Percentiles rank a stretch among this genome's conserved stretches.
phyloP scores from a whole-genome alignment of 1,140 invertebrate genomes.

The Cyclargus thomasi region DNA sequence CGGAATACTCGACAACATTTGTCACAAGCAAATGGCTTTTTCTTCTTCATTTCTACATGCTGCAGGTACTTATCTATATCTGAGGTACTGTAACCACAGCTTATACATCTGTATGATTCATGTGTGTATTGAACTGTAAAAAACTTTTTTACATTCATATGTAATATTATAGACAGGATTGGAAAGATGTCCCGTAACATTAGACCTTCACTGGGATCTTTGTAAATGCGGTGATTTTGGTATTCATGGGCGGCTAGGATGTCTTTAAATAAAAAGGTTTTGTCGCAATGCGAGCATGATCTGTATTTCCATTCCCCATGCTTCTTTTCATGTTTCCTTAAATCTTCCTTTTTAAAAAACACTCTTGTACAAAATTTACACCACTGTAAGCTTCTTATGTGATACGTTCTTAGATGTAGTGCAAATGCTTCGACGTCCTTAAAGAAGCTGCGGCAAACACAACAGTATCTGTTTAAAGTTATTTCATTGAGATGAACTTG shows the following conservation, averaged over 20 bases:
- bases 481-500: conserved; percentile 40
- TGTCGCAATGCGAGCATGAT: conserved; percentile 42
- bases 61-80: conserved; percentile 35
- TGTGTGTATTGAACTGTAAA: conserved; percentile 26
- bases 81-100: conserved; percentile 29
- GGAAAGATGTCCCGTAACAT: conserved; percentile 37
- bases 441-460: conserved; percentile 35
- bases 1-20: conserved; percentile 40
- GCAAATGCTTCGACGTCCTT: conserved; percentile 34
- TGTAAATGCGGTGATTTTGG: conserved; percentile 27
- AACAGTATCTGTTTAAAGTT: conserved; percentile 30
- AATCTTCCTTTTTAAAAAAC: conserved; percentile 27
- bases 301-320: conserved; percentile 29
- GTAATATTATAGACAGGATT: conserved; percentile 40
- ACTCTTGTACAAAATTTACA: conserved; percentile 45
- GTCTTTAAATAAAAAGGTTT: conserved; percentile 27
- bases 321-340: conserved; percentile 40
- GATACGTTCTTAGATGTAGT: conserved; percentile 39
- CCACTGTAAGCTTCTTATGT: conserved; percentile 32
- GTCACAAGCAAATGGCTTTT: conserved; percentile 35
- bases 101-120: conserved; percentile 29
- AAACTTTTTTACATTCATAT: conserved; percentile 40
- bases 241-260: conserved; percentile 45
- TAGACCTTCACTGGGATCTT: conserved; percentile 31
- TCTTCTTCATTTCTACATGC: conserved; percentile 35